Evolutionary conservation across 1,140 invertebrate species (phyloP).

Genomic region (Tetragonula clypearis): DNA sequence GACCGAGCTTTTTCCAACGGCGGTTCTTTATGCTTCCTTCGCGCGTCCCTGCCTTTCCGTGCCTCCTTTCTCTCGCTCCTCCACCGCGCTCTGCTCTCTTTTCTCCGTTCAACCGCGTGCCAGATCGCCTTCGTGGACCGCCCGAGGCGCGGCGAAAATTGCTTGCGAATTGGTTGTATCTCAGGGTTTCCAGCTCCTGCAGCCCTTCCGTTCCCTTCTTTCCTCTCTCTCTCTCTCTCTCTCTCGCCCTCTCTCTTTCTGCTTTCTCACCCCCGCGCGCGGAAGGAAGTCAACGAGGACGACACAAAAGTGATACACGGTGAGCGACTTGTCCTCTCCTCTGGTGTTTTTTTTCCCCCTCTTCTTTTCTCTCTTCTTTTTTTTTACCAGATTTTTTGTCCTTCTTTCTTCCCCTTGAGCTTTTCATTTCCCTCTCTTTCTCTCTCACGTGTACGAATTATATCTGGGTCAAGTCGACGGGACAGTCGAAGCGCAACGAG

Average conservation of each 20-base stretch:
- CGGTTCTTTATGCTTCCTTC: conserved; percentile 62
- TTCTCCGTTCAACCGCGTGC: conserved; percentile 41
- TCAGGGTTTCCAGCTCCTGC: conserved; percentile 62
- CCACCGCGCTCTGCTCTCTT: not conserved
- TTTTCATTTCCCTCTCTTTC: too few relatives aligned
- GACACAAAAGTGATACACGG: conserved; percentile 44
- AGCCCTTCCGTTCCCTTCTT: conserved; percentile 27
- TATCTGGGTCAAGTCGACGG: too few relatives aligned
- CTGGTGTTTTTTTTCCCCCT: not conserved
- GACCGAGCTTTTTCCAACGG: conserved; percentile 56
- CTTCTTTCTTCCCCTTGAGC: too few relatives aligned
- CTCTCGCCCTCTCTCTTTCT: not conserved
- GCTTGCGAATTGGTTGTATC: conserved; percentile 74
- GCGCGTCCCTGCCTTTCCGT: conserved; percentile 23
- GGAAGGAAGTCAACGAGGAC: conserved; percentile 61
- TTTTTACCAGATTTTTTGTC: too few relatives aligned
- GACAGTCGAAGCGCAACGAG: too few relatives aligned
- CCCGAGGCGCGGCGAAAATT: conserved; percentile 73
- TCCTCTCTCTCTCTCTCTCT: not conserved
- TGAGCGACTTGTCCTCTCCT: not conserved
- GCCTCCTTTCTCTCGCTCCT: not conserved
- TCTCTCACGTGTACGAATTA: too few relatives aligned
- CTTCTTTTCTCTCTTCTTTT: too few relatives aligned
- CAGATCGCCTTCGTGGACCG: conserved; percentile 59
- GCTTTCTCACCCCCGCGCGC: not conserved